phyloP scores from a whole-genome alignment of 2,113 vertebrate genomes.

The Hemichromis elongatus region DNA sequence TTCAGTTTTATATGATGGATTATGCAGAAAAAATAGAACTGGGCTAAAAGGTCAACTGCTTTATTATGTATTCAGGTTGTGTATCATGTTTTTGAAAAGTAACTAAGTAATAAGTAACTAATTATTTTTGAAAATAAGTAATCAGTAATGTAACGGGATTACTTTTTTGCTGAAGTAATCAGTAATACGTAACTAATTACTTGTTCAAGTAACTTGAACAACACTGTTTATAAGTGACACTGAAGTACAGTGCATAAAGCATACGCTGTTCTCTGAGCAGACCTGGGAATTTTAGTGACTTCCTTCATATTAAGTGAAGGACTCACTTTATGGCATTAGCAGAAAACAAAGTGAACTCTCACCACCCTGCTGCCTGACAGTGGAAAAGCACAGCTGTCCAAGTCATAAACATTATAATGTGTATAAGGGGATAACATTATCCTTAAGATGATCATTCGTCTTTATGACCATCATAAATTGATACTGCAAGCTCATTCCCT shows the following conservation, averaged over 20 bases:
- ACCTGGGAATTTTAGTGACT: not conserved
- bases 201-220: too few relatives aligned
- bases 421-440: constrained; percentile 52
- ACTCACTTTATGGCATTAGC: not conserved
- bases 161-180: too few relatives aligned
- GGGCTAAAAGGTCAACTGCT: too few relatives aligned
- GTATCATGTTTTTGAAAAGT: too few relatives aligned
- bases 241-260: not conserved
- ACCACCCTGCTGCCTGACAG: not conserved
- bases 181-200: too few relatives aligned
- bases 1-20: too few relatives aligned
- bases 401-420: constrained; percentile 23
- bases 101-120: too few relatives aligned
- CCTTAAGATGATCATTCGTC: constrained; percentile 15
- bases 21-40: too few relatives aligned
- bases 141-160: too few relatives aligned
- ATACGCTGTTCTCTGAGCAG: not conserved
- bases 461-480: constrained; percentile 60
- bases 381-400: not conserved
- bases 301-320: not conserved
- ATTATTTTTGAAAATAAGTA: too few relatives aligned
- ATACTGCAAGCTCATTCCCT: constrained; percentile 41
- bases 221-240: not conserved
- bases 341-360: not conserved
- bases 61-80: too few relatives aligned